Base-by-base conservation (phyloP, 2,888 invertebrate species). In the Allolobophora icterica region DNA sequence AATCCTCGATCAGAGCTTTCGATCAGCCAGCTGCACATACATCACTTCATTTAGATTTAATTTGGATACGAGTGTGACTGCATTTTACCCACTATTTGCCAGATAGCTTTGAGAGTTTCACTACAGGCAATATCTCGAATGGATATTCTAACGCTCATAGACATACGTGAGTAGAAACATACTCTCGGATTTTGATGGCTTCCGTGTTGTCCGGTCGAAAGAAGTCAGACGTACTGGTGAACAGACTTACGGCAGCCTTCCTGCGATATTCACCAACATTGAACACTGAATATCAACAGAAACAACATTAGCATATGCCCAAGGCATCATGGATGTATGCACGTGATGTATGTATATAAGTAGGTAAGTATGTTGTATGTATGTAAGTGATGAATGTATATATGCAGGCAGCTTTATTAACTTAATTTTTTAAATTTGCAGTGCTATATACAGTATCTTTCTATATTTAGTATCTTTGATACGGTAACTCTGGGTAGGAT, bases 251-350 rank as follows among this genome's bases (percentile, higher is more conserved):
- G 21, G 98, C 98, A 21, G 98, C 98, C 95, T 98, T 98, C 91
- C 99, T 97, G 92, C 99, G 96, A 96, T 99, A 99, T 96, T 99
- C 99, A 38, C 99, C 99, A 93, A 99, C 97, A 96, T 99, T 99
- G 96, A 99, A 99, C 91, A 99, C 99, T 97, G 96, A 34, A 1
- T 21, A 71, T 58, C 19, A 84, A 33, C 35, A 38, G 8, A 87
- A 87, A 87, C 34, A 34, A 87, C 34, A 17, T 35, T 19, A 34
- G 38, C 19, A 34, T 6, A 35, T 30, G 19, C 34, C 8, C 35
- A 35, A 1, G 34, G 34, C 84, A 34, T 1, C 34, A 34, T 84
- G 19, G 5, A n/a, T 84, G 34, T 34, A 34, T 30, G 34, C 13
- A 84, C 3, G n/a, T 84, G 84, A 40, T 19, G 45, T 19, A 52